Evolutionary conservation across 2,888 invertebrate genomes (phyloP), one percentile per base, ranked within the genome.

Genomic region (Idaea aversata): DNA sequence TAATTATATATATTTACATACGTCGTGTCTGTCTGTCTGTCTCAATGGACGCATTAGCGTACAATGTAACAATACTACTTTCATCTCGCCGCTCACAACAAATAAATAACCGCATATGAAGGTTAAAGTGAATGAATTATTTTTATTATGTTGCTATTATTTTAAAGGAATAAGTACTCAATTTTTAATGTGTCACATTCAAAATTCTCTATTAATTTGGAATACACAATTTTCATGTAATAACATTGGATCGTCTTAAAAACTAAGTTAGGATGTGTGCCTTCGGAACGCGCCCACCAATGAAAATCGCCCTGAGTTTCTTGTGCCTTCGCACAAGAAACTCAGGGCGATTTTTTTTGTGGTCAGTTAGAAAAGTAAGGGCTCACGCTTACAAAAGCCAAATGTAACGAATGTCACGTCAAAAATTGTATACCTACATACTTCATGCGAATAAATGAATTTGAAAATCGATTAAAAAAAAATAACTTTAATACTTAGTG

Each of bases 1-100:
- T 25, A 25, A 25, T 25, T 25, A 25, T 47, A 47, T 36, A 63
- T 69, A 71, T 70, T 65, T 70, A 65, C 63, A 68, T 71, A 71
- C 67, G 69, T 69, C 72, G 65, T 68, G 68, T 2, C 67, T 60
- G 71, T 73, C 74, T 71, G 75, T 76, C 72, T 61, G 73, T 73
- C 72, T 77, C 67, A 75, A 77, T 77, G 74, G 67, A 68, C 71
- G 75, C 77, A 79, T 79, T 80, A 78, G 77, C 79, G 69, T 77
- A 78, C 78, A 78, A 78, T 80, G 74, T 77, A 75, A 75, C 76
- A 76, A 77, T 73, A 74, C 70, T 62, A 59, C 63, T 74, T 72
- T 72, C 75, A 78, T 74, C 75, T 72, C 64, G 71, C 76, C 78
- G 78, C 58, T 58, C 57, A 13, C 10, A 25, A 34, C n/a, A 34